phyloP scores from a whole-genome alignment of 2,888 invertebrate genomes.

The Strigamia transsilvanica region DNA sequence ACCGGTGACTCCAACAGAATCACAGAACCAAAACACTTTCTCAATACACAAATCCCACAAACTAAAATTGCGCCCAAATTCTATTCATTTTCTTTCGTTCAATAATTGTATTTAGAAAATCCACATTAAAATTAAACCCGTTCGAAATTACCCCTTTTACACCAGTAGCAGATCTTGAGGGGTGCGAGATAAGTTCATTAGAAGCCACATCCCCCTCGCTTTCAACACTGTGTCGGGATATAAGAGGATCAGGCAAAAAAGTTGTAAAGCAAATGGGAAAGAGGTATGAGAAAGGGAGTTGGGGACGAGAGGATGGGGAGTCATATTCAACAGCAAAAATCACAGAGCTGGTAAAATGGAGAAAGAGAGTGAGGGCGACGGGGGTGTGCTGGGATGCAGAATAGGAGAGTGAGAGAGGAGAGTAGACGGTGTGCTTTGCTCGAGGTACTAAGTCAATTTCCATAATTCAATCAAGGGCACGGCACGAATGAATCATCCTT shows the following conservation, averaged over 20 bases:
- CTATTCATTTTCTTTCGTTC: not conserved
- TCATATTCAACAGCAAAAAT: constrained; percentile 35
- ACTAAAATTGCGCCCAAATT: not conserved
- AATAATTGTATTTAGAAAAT: not conserved
- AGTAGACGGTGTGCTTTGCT: constrained; percentile 45
- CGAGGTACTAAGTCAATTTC: constrained; percentile 51
- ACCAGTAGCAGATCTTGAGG: not conserved
- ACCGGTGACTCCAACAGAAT: no score
- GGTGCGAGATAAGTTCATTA: constrained; percentile 22
- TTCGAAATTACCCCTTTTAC: not conserved
- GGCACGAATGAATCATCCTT: constrained; percentile 50
- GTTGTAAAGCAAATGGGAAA: constrained; percentile 37
- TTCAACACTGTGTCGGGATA: constrained; percentile 35
- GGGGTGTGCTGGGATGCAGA: not conserved
- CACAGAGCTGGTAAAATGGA: constrained; percentile 22
- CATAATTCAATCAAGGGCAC: constrained; percentile 46
- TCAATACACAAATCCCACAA: no score
- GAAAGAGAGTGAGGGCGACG: not conserved
- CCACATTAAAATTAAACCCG: not conserved
- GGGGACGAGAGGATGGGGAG: constrained; percentile 11
- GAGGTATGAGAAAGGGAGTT: not conserved
- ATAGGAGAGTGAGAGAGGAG: not conserved
- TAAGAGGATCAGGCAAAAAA: constrained; percentile 34
- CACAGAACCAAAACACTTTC: no score
- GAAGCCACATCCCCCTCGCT: not conserved